Percentiles rank a stretch among this genome's conserved stretches.
Evolutionary conservation across 2,113 vertebrate species (phyloP).

Genomic region (Microtus pennsylvanicus): DNA sequence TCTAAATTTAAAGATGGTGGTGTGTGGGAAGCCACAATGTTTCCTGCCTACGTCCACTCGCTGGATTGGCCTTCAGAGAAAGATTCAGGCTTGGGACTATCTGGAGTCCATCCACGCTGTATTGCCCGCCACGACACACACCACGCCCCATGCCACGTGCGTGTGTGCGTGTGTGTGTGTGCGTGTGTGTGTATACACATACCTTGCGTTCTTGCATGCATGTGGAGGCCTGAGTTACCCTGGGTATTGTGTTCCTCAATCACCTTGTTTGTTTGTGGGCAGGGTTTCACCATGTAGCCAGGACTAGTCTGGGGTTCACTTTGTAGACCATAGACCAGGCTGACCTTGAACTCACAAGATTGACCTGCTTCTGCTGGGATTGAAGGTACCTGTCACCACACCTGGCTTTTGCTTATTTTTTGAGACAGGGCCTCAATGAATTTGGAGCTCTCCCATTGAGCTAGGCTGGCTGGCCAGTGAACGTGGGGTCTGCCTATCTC

Average conservation of each 20-base stretch:
- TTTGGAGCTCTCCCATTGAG: not conserved
- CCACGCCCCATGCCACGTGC: too few relatives aligned
- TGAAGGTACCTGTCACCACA: not conserved
- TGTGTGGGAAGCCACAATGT: not conserved
- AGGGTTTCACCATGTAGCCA: not conserved
- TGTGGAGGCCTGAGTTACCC: not conserved
- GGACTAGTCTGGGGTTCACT: not conserved
- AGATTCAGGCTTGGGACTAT: not conserved
- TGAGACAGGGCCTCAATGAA: not conserved
- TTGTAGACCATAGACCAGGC: not conserved
- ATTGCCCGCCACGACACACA: too few relatives aligned
- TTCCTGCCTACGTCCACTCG: accelerated
- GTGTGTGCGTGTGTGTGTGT: not conserved
- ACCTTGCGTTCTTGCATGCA: not conserved
- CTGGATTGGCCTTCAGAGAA: not conserved
- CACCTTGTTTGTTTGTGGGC: not conserved
- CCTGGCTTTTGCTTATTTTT: not conserved
- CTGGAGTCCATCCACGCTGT: not conserved
- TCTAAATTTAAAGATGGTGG: not conserved
- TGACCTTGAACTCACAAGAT: not conserved
- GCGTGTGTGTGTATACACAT: not conserved
- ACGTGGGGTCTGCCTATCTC: not conserved
- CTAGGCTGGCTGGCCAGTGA: not conserved
- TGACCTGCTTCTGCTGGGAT: not conserved
- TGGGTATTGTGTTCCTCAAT: not conserved